Evolutionary conservation across 1,140 invertebrate species (phyloP).

Genomic region (Cotesia glomerata): DNA sequence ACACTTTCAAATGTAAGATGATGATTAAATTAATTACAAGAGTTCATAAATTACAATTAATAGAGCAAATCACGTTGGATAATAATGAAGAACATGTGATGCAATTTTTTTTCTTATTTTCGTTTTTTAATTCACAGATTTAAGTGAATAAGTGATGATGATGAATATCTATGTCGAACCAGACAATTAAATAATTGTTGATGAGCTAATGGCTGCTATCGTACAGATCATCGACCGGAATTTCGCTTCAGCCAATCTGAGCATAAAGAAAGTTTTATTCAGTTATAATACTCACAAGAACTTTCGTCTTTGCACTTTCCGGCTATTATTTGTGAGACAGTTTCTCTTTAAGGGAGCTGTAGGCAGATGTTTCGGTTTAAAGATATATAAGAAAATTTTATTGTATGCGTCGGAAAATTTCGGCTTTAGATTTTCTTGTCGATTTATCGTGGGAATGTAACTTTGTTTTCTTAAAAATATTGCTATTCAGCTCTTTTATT

Average conservation of each 20-base stretch:
- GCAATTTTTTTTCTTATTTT: background rate
- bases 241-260: background rate
- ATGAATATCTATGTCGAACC: conserved; percentile 8
- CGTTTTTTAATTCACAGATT: background rate
- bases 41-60: background rate
- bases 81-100: background rate
- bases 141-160: background rate
- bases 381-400: too few species aligned
- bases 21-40: background rate
- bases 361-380: too few species aligned
- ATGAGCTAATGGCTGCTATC: conserved; percentile 15
- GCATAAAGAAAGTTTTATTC: background rate
- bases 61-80: conserved; percentile 9
- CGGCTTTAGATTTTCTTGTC: too few species aligned
- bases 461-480: too few species aligned
- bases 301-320: background rate
- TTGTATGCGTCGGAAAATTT: too few species aligned
- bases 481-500: too few species aligned
- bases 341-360: too few species aligned
- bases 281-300: too few species aligned
- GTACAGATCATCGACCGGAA: conserved; percentile 2
- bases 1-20: too few species aligned
- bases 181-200: conserved; percentile 19
- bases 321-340: too few species aligned
- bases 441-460: too few species aligned